Conservation (phyloP, 2,888 invertebrate species). For the Acanthosepion esculentum region DNA sequence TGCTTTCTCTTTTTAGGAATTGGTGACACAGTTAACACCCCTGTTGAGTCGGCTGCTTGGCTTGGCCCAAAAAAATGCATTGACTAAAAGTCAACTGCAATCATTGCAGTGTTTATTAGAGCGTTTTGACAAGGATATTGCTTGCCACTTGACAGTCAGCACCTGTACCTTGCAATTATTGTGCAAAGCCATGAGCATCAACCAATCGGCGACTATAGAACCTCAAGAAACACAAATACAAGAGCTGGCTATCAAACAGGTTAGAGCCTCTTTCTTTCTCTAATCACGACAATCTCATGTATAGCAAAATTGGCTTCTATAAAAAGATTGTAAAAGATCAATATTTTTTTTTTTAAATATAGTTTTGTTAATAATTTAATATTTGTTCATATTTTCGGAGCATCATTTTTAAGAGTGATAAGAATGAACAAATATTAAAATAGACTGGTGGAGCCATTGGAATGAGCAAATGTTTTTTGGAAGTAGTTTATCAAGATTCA, state of each 20-base stretch:
- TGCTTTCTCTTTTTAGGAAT: slow-evolving; percentile 55
- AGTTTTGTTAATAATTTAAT: too few relatives aligned
- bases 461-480: too few relatives aligned
- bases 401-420: too few relatives aligned
- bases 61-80: slow-evolving; percentile 48
- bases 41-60: slow-evolving; percentile 55
- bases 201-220: not conserved
- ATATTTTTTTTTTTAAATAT: too few relatives aligned
- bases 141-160: slow-evolving; percentile 50
- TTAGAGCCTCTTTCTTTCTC: not conserved
- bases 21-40: slow-evolving; percentile 56
- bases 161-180: slow-evolving; percentile 50
- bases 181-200: slow-evolving; percentile 48
- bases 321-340: too few relatives aligned
- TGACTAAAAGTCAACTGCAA: slow-evolving; percentile 50
- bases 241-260: slow-evolving; percentile 51
- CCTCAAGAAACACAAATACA: slow-evolving; percentile 47
- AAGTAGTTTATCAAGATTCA: too few relatives aligned
- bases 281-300: too few relatives aligned
- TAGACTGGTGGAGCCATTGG: too few relatives aligned
- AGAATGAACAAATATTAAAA: too few relatives aligned
- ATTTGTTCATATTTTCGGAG: too few relatives aligned
- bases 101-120: slow-evolving; percentile 57
- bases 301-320: too few relatives aligned
- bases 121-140: slow-evolving; percentile 58